phyloP scores from a whole-genome alignment of 2,888 invertebrate species.

The Conomelus anceps region DNA sequence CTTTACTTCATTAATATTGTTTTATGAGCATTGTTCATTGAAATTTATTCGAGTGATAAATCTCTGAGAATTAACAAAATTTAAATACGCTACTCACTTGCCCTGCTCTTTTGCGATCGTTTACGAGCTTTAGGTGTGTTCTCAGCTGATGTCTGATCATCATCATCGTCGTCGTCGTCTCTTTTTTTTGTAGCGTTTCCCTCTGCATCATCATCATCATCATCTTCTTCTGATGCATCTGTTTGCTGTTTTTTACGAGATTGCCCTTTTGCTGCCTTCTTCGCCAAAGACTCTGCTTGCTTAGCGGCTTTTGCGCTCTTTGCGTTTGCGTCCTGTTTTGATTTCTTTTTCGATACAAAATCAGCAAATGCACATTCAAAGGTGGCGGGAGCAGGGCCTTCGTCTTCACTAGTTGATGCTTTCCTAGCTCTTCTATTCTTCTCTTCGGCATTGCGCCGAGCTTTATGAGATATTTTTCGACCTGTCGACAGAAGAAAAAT shows the following conservation, averaged over 20 bases:
- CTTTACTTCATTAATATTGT: no score
- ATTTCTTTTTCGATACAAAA: not conserved
- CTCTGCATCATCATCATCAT: slow-evolving; percentile 31
- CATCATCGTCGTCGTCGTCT: slow-evolving; percentile 1
- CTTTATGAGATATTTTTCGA: slow-evolving; percentile 34
- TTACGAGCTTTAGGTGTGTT: no score
- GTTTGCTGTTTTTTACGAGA: slow-evolving; percentile 33
- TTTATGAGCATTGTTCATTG: no score
- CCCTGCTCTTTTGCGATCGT: no score
- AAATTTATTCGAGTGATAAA: no score
- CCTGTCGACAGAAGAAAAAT: slow-evolving; percentile 13
- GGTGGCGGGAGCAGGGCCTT: not conserved
- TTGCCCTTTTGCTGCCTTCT: slow-evolving; percentile 19
- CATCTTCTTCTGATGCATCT: slow-evolving; percentile 36
- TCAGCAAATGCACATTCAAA: not conserved
- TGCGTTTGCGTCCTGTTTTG: not conserved
- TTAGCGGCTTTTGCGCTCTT: not conserved
- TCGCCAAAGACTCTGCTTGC: no score
- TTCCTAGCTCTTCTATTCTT: slow-evolving; percentile 39
- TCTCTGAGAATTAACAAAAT: no score
- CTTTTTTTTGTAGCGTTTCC: slow-evolving; percentile 21
- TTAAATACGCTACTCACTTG: no score
- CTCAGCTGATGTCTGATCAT: no score
- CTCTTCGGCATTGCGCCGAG: slow-evolving; percentile 41
- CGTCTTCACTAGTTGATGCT: slow-evolving; percentile 23